phyloP scores from a whole-genome alignment of 2,797 vertebrate species.

The Limnodromus scolopaceus region DNA sequence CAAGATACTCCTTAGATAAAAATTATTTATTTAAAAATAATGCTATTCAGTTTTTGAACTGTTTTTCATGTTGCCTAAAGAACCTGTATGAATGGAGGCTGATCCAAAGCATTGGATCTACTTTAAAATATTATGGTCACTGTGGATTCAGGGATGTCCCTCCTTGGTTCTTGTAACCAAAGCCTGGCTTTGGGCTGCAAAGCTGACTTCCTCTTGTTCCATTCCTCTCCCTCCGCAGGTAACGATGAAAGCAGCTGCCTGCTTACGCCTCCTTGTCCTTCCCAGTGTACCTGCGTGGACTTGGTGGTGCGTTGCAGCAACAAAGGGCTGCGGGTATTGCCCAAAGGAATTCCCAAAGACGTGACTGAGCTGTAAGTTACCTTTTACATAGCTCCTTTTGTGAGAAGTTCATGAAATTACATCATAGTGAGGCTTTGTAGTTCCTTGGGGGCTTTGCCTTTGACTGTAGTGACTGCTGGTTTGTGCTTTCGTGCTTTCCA shows the following conservation, averaged over 20 bases:
- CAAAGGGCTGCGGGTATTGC: constrained; percentile 87
- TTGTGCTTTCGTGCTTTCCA: not conserved
- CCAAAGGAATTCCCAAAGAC: constrained; percentile 95
- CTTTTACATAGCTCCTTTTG: not conserved
- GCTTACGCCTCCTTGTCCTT: constrained; percentile 90
- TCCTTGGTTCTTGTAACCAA: not conserved
- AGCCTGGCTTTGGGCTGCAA: not conserved
- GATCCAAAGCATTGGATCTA: not conserved
- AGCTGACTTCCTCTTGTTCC: not conserved
- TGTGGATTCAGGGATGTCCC: not conserved
- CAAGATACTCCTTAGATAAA: not conserved
- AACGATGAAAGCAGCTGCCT: constrained; percentile 92
- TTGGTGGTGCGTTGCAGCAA: constrained; percentile 95
- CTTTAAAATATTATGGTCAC: not conserved
- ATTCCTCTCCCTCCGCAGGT: constrained; percentile 72
- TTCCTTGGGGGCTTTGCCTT: not conserved
- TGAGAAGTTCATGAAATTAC: not conserved
- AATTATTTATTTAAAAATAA: not conserved
- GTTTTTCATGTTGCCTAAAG: not conserved
- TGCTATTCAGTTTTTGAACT: not conserved
- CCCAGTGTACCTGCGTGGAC: constrained; percentile 92
- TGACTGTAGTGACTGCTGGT: not conserved
- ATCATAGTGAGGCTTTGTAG: not conserved
- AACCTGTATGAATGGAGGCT: not conserved
- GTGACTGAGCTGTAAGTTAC: constrained; percentile 94